Percentiles rank a stretch among this genome's conserved stretches.
Conservation (phyloP, 2,888 invertebrate species). For the Himalopsyche japonica region DNA sequence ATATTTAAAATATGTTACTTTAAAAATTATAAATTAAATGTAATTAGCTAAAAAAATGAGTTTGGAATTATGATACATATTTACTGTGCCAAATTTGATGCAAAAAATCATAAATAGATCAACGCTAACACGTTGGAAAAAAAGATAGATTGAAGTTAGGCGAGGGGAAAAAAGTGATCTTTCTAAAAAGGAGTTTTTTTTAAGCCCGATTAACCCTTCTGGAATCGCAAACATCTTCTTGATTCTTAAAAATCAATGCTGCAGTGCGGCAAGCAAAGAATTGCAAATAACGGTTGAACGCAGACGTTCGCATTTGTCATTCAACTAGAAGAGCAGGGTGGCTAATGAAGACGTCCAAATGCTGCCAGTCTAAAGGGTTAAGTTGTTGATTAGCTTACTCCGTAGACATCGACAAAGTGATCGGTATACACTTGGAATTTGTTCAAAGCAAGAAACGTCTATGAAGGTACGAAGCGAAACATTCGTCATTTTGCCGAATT, state of each 20-base stretch:
- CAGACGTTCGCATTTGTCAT: slow-evolving; percentile 37
- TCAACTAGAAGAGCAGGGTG: neutral
- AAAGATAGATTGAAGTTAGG: too few species aligned
- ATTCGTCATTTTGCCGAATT: neutral
- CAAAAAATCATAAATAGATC: too few species aligned
- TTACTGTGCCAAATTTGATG: too few species aligned
- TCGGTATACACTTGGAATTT: neutral
- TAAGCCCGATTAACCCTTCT: neutral
- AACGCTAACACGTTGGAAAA: too few species aligned
- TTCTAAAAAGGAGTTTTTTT: too few species aligned
- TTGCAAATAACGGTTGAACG: slow-evolving; percentile 7
- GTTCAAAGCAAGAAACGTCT: neutral
- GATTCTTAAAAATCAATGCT: neutral
- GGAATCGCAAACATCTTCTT: neutral
- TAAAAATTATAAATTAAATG: too few species aligned
- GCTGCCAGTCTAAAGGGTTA: neutral
- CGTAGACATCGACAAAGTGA: neutral
- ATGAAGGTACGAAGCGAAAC: neutral
- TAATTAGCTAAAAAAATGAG: too few species aligned
- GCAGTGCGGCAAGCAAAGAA: neutral
- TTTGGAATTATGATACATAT: too few species aligned
- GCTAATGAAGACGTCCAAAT: slow-evolving; percentile 18
- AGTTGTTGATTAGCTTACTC: neutral
- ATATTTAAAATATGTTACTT: too few species aligned
- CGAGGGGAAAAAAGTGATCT: too few species aligned